A percentile compares a stretch with the other conserved stretches of the same genome.
Evolutionary conservation across 2,113 vertebrate species (phyloP).

Genomic region (Amblyornis subalaris): DNA sequence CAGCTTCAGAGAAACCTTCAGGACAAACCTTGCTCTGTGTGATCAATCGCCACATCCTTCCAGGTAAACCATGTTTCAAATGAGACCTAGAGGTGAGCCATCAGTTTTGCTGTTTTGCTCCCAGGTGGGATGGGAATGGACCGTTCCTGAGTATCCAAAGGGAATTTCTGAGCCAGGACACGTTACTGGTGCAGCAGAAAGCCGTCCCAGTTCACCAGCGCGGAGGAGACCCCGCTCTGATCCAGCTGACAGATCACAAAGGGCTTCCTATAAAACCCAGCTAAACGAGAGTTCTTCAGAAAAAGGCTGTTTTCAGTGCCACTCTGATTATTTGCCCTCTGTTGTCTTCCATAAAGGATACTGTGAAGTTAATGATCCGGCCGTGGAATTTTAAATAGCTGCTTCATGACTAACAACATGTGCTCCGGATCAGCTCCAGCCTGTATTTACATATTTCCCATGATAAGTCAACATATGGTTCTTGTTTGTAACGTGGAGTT

Average conservation of each 20-base stretch:
- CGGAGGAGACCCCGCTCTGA: neutral
- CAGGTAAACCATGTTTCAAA: neutral
- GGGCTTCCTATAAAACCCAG: neutral
- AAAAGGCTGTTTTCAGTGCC: constrained; percentile 3
- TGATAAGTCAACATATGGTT: constrained; percentile 76
- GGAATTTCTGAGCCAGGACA: neutral
- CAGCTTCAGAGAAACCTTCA: neutral
- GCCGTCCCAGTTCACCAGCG: neutral
- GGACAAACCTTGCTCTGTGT: neutral
- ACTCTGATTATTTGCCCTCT: neutral
- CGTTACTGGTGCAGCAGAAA: neutral
- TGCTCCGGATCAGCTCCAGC: constrained; percentile 67
- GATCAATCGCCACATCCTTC: neutral
- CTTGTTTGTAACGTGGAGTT: constrained; percentile 70
- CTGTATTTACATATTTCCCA: constrained; percentile 80
- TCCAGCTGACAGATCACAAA: neutral
- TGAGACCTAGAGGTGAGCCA: neutral
- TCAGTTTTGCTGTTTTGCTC: neutral
- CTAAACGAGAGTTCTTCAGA: neutral
- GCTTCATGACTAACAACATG: constrained; percentile 75
- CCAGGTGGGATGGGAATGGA: fast-evolving
- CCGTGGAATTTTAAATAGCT: constrained; percentile 61
- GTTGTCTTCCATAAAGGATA: constrained; percentile 34
- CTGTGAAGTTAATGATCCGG: constrained; percentile 59
- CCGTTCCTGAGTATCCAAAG: neutral